Conservation (phyloP, 1,140 invertebrate genomes). For the Zelostemma sp. region DNA sequence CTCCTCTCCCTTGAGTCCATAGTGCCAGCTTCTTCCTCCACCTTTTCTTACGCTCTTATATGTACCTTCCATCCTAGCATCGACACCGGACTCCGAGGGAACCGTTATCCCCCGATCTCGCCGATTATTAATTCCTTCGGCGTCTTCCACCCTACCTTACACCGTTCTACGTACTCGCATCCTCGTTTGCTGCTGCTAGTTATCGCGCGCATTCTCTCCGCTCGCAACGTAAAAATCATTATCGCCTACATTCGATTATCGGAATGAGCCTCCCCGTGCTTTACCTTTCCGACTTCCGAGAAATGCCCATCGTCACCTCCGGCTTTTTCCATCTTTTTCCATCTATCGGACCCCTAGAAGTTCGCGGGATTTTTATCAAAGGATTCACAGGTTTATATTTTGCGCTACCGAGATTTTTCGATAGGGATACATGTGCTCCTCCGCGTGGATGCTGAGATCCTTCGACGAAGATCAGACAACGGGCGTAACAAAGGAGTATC, state of each 20-base stretch:
- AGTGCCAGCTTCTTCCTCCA: slow-evolving; percentile 3
- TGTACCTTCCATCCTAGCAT: slow-evolving; percentile 12
- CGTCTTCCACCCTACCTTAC: slow-evolving; percentile 6
- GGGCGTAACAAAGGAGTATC: slow-evolving; percentile 25
- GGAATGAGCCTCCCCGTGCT: not conserved
- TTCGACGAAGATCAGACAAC: slow-evolving; percentile 23
- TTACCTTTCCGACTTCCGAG: not conserved
- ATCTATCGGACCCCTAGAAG: not conserved
- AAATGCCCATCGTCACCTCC: not conserved
- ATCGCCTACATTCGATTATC: slow-evolving; percentile 3
- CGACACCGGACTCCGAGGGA: slow-evolving; percentile 8
- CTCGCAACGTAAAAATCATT: slow-evolving; percentile 8
- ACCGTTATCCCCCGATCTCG: slow-evolving; percentile 19
- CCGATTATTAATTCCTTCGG: slow-evolving; percentile 21
- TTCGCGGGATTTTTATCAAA: slow-evolving; percentile 2
- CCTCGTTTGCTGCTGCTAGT: slow-evolving; percentile 1
- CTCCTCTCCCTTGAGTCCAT: slow-evolving; percentile 10
- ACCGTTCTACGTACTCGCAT: slow-evolving; percentile 1
- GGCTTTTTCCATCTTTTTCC: not conserved
- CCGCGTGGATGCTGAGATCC: slow-evolving; percentile 12
- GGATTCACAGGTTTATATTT: slow-evolving; percentile 14
- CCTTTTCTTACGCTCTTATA: not conserved
- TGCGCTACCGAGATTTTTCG: slow-evolving; percentile 18
- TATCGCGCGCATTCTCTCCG: slow-evolving; percentile 6
- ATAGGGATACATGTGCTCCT: slow-evolving; percentile 16